Conservation (phyloP, 2,797 vertebrate species). For the Cyprinella venusta region DNA sequence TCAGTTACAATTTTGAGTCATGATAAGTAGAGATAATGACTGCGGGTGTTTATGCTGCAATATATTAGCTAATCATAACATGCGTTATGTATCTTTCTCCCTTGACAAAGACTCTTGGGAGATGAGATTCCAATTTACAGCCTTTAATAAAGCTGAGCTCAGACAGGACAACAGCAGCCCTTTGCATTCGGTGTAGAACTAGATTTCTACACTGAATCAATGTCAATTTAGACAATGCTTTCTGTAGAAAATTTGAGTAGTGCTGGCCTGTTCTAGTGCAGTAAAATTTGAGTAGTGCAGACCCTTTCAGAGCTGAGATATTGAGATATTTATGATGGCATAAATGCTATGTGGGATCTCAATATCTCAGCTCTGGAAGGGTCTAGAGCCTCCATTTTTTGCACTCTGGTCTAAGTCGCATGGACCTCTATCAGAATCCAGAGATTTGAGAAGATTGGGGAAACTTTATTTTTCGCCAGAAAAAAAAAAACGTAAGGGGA, state of each 20-base stretch:
- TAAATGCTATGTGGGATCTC: no score
- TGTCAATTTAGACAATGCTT: not conserved
- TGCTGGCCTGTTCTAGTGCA: no score
- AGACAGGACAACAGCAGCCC: not conserved
- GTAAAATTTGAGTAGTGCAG: conserved; percentile 8
- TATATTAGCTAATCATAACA: conserved; percentile 37
- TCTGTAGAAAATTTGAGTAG: not conserved
- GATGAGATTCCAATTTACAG: conserved; percentile 19
- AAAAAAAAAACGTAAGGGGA: no score
- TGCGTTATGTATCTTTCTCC: conserved; percentile 20
- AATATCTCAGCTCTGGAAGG: no score
- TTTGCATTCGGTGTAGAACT: not conserved
- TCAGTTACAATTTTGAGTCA: conserved; percentile 40
- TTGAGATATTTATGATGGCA: no score
- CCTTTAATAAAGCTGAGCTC: not conserved
- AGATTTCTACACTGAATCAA: not conserved
- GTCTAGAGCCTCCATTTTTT: no score
- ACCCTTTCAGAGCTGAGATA: not conserved
- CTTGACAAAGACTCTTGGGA: conserved; percentile 7
- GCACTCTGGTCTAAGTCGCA: no score
- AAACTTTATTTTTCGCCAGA: no score
- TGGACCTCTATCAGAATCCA: no score
- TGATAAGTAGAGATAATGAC: conserved; percentile 44
- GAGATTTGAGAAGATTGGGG: no score
- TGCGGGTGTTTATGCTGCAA: conserved; percentile 23